Conservation (phyloP, 2,113 vertebrate species). For the Neogobius melanostomus region DNA sequence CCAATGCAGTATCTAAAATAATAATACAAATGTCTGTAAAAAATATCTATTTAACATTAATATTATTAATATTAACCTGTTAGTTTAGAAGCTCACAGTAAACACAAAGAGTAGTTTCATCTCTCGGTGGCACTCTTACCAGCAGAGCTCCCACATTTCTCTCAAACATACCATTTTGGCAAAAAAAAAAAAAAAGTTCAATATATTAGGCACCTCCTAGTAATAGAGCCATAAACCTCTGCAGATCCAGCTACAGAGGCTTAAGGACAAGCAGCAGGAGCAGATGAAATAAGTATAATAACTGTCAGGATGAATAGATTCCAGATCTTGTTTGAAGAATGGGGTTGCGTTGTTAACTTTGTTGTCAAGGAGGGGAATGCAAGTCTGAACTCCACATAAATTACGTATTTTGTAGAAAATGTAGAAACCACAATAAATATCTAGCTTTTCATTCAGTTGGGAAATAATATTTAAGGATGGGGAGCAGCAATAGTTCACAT, state of each 20-base stretch:
- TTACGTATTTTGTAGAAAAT: slow-evolving; percentile 63
- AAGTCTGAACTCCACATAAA: slow-evolving; percentile 44
- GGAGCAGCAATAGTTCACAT: slow-evolving; percentile 61
- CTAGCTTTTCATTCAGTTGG: slow-evolving; percentile 53
- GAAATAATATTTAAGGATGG: slow-evolving; percentile 19
- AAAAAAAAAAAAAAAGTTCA: slow-evolving; percentile 16
- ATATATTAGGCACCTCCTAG: slow-evolving; percentile 37
- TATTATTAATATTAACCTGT: slow-evolving; percentile 61
- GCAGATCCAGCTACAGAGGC: slow-evolving; percentile 53
- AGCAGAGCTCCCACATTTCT: slow-evolving; percentile 59
- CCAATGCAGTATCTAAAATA: slow-evolving; percentile 69
- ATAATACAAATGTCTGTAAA: slow-evolving; percentile 74
- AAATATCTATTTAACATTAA: slow-evolving; percentile 57
- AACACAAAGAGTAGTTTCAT: slow-evolving; percentile 54
- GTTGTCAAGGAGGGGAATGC: slow-evolving; percentile 35
- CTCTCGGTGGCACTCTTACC: slow-evolving; percentile 48
- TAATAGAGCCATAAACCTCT: slow-evolving; percentile 23
- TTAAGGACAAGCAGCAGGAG: slow-evolving; percentile 19
- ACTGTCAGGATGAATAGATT: neutral
- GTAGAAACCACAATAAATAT: slow-evolving; percentile 66
- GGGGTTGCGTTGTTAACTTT: slow-evolving; percentile 44
- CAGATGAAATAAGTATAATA: slow-evolving; percentile 39
- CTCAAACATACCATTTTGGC: slow-evolving; percentile 56
- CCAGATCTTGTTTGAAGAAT: slow-evolving; percentile 36
- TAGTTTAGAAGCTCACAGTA: slow-evolving; percentile 74